Evolutionary conservation across 2,888 invertebrate species (phyloP).

Genomic region (Piscicola geometra): DNA sequence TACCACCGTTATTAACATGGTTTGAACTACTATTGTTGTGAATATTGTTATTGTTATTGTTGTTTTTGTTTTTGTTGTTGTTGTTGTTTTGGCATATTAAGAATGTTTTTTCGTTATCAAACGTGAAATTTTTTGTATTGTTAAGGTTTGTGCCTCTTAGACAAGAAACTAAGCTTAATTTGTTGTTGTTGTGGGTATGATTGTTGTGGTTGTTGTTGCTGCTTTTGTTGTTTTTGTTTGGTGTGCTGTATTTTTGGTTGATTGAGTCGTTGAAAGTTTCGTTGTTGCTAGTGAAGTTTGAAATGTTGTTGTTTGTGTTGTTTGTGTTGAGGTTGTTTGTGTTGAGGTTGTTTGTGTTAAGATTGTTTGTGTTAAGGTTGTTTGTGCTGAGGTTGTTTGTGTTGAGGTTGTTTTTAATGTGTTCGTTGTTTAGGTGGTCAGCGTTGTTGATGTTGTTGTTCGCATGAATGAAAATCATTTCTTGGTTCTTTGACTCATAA

Average conservation of each 20-base stretch:
- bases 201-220: conserved; percentile 17
- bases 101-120: no score
- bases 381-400: conserved; percentile 3
- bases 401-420: conserved; percentile 2
- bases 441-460: conserved; percentile 22
- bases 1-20: no score
- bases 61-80: neutral
- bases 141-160: neutral
- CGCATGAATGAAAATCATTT: neutral
- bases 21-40: neutral
- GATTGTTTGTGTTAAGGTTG: neutral
- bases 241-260: neutral
- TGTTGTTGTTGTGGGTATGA: conserved; percentile 20
- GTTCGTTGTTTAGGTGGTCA: conserved; percentile 2
- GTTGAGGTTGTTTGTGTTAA: conserved; percentile 11
- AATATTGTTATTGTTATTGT: neutral
- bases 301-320: conserved; percentile 13
- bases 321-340: conserved; percentile 2
- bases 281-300: conserved; percentile 14
- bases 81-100: neutral
- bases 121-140: no score
- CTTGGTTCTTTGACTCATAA: neutral
- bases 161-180: neutral
- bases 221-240: conserved; percentile 8
- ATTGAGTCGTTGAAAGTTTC: neutral